phyloP scores from a whole-genome alignment of 2,888 invertebrate genomes.

The Flexamia atlantica region DNA sequence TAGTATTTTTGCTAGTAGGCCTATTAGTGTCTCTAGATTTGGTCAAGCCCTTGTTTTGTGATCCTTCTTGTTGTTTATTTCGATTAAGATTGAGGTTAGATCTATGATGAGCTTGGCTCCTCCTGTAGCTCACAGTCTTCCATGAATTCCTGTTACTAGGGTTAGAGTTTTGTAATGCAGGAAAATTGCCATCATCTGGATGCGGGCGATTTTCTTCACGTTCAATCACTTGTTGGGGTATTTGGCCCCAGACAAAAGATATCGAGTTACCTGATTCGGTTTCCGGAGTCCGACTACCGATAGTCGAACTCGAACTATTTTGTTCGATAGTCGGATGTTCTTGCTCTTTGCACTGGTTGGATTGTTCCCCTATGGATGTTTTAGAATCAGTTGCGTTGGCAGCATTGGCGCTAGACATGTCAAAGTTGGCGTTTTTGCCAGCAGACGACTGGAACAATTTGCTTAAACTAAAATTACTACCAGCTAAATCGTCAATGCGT shows the following conservation, averaged over 20 bases:
- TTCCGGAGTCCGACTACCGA: not conserved
- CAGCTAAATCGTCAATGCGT: not conserved
- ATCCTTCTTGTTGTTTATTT: not conserved
- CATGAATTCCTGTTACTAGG: slow-evolving; percentile 4
- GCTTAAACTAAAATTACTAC: not conserved
- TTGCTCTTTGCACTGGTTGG: not conserved
- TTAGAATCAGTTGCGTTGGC: no score
- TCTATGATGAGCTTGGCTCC: not conserved
- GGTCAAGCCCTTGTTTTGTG: not conserved
- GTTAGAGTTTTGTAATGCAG: not conserved
- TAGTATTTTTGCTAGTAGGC: not conserved
- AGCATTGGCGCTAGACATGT: not conserved
- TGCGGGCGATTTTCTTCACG: not conserved
- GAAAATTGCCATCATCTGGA: not conserved
- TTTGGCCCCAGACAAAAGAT: not conserved
- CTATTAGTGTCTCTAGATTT: not conserved
- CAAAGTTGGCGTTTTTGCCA: not conserved
- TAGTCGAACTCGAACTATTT: not conserved
- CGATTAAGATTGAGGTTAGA: not conserved
- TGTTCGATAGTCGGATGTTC: not conserved
- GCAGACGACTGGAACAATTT: not conserved
- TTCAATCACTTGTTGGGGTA: not conserved
- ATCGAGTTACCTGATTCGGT: not conserved
- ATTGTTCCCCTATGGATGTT: no score
- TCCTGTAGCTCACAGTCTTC: slow-evolving; percentile 8